Percentiles rank a stretch among this genome's conserved stretches.
phyloP scores from a whole-genome alignment of 2,113 vertebrate species.

The Hippotragus niger region DNA sequence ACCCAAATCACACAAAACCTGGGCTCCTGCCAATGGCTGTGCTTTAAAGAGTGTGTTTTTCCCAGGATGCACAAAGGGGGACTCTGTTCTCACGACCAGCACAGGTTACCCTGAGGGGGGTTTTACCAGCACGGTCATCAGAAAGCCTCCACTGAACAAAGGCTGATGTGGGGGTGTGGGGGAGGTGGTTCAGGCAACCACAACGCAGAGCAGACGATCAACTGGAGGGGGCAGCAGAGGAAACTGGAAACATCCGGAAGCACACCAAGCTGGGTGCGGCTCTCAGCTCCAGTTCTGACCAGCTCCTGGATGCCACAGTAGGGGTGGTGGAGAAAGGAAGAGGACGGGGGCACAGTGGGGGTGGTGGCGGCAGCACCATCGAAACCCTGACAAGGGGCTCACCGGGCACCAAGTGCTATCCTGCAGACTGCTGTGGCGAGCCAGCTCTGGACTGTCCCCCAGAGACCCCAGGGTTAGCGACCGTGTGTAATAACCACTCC shows the following conservation, averaged over 20 bases:
- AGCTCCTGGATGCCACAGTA: neutral
- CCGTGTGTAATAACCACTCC: neutral
- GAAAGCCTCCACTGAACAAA: neutral
- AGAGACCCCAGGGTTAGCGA: neutral
- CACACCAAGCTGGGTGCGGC: neutral
- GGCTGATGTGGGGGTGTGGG: neutral
- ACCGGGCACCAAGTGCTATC: neutral
- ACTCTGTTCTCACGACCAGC: neutral
- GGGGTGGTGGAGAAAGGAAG: neutral
- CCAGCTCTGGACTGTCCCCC: neutral
- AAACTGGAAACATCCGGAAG: neutral
- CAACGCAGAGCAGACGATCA: neutral
- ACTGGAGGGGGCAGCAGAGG: neutral
- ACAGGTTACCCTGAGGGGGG: neutral
- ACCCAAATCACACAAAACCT: neutral
- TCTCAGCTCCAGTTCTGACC: neutral
- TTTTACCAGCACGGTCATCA: neutral
- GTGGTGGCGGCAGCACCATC: fast-evolving
- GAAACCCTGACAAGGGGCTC: neutral
- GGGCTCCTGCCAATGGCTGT: neutral
- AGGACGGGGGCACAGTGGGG: too few relatives aligned
- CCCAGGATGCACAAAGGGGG: neutral
- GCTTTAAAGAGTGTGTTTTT: neutral
- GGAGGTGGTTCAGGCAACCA: neutral
- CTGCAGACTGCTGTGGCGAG: neutral